phyloP scores from a whole-genome alignment of 2,797 vertebrate genomes.

The Hyperoplus immaculatus region DNA sequence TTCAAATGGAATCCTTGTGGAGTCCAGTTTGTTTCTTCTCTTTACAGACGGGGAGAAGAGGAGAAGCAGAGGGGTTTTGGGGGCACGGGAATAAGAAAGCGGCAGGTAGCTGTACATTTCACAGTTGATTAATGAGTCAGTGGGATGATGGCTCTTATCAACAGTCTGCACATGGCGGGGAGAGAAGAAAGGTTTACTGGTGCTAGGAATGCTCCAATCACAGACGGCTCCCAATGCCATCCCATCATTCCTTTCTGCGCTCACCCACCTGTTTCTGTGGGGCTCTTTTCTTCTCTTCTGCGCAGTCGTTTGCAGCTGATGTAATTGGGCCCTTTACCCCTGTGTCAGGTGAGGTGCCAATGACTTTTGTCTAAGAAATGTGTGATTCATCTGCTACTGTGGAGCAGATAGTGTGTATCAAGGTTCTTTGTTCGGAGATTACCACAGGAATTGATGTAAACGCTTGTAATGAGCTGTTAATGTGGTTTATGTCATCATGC shows the following conservation, averaged over 20 bases:
- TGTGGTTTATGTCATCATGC: slow-evolving; percentile 50
- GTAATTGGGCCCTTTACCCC: slow-evolving; percentile 52
- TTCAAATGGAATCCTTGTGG: slow-evolving; percentile 60
- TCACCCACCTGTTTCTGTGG: slow-evolving; percentile 77
- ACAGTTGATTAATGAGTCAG: slow-evolving; percentile 87
- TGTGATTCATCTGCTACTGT: slow-evolving; percentile 50
- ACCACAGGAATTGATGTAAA: slow-evolving; percentile 74
- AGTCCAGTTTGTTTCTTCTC: slow-evolving; percentile 77
- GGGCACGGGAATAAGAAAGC: slow-evolving; percentile 79
- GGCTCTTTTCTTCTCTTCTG: slow-evolving; percentile 54
- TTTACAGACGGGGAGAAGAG: slow-evolving; percentile 53
- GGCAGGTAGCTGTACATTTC: slow-evolving; percentile 85
- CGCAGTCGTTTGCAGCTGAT: slow-evolving; percentile 59
- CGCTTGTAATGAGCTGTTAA: slow-evolving; percentile 65
- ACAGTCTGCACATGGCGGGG: slow-evolving; percentile 80
- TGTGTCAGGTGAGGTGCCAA: slow-evolving; percentile 24
- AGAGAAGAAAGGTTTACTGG: slow-evolving; percentile 79
- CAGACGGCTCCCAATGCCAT: slow-evolving; percentile 71
- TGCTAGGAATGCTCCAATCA: slow-evolving; percentile 79
- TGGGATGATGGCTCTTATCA: slow-evolving; percentile 87
- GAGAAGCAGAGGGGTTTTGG: slow-evolving; percentile 64
- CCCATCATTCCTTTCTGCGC: slow-evolving; percentile 79
- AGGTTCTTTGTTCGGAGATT: slow-evolving; percentile 64
- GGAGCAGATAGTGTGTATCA: slow-evolving; percentile 51
- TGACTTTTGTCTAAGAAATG: slow-evolving; percentile 48